phyloP scores from a whole-genome alignment of 2,113 vertebrate species.

The Cololabis saira region DNA sequence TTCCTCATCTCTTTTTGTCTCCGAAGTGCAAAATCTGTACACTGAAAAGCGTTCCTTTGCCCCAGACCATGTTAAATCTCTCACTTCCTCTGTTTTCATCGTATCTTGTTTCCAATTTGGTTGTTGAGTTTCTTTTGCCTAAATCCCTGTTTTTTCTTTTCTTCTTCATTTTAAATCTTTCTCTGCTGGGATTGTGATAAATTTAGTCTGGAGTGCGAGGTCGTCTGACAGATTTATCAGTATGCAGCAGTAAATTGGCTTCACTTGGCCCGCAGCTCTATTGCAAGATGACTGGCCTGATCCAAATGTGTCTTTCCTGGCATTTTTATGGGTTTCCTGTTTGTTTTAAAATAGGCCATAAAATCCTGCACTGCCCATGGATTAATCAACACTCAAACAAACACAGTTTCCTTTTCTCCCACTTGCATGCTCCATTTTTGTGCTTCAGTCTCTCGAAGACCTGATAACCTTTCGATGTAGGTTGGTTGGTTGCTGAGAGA shows the following conservation, averaged over 20 bases:
- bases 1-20: slow-evolving; percentile 1
- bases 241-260: slow-evolving; percentile 20
- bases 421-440: background rate
- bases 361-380: background rate
- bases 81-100: slow-evolving; percentile 17
- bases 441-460: slow-evolving; percentile 1
- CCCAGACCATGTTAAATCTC: background rate
- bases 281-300: background rate
- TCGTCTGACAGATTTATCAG: slow-evolving; percentile 36
- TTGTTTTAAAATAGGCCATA: slow-evolving; percentile 20
- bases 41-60: background rate
- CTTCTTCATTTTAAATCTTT: slow-evolving; percentile 4
- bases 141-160: slow-evolving; percentile 1
- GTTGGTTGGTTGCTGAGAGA: background rate
- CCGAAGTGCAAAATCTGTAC: slow-evolving; percentile 1
- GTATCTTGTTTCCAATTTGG: slow-evolving; percentile 1
- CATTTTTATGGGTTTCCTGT: slow-evolving; percentile 23
- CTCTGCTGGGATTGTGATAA: slow-evolving; percentile 24
- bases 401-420: background rate
- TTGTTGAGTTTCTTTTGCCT: slow-evolving; percentile 8
- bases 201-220: slow-evolving; percentile 8
- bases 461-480: background rate
- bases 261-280: slow-evolving; percentile 13
- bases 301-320: slow-evolving; percentile 19
- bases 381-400: slow-evolving; percentile 10